Conservation (phyloP, 2,797 vertebrate genomes). For the Rhinogobio ventralis region DNA sequence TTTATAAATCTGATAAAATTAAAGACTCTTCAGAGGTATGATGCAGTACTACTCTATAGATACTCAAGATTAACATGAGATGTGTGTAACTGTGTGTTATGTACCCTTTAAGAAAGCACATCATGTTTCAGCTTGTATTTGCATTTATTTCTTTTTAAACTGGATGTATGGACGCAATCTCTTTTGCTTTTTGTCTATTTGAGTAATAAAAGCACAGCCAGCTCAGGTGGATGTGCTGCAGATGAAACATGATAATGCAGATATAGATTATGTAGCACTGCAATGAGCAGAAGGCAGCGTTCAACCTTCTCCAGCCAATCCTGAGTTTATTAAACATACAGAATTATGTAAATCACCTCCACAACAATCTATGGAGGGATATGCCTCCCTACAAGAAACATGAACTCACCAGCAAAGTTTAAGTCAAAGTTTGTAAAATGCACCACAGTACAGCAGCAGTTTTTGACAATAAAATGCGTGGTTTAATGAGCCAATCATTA, state of each 20-base stretch:
- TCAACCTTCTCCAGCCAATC: background rate
- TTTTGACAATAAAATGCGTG: too few relatives aligned
- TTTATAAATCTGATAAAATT: too few relatives aligned
- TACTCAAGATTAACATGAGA: too few relatives aligned
- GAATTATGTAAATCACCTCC: background rate
- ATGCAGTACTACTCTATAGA: too few relatives aligned
- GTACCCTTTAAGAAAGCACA: background rate
- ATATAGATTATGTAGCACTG: conserved; percentile 32
- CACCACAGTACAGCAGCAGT: too few relatives aligned
- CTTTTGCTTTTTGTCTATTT: conserved; percentile 1
- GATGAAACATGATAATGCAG: conserved; percentile 39
- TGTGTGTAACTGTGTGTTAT: too few relatives aligned
- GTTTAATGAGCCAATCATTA: too few relatives aligned
- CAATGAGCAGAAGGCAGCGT: background rate
- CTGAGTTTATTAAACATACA: background rate
- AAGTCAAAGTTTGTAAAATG: too few relatives aligned
- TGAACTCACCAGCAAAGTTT: background rate
- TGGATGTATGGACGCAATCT: background rate
- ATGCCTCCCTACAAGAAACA: background rate
- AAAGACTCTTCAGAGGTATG: too few relatives aligned
- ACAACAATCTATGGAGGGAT: background rate
- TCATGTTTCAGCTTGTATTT: background rate
- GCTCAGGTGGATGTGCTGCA: conserved; percentile 27
- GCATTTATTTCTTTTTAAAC: background rate
- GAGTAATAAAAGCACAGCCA: background rate